phyloP scores from a whole-genome alignment of 1,140 invertebrate species.

The Drosophila novamexicana region DNA sequence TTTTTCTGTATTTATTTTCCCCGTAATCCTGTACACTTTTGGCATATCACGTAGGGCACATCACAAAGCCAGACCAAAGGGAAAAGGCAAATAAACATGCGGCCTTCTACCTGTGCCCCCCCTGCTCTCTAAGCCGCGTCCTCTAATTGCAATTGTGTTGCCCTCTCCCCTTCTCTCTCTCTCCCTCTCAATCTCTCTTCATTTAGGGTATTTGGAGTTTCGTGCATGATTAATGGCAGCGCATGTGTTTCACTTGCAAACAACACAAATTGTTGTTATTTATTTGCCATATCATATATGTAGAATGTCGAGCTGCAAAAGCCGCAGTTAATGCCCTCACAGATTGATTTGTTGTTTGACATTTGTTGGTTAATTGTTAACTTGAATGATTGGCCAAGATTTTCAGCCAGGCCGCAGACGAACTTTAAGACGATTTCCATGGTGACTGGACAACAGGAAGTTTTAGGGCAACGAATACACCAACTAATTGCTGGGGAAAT shows the following conservation, averaged over 20 bases:
- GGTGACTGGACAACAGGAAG: slow-evolving; percentile 46
- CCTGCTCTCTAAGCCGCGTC: not conserved
- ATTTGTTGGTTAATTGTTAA: slow-evolving; percentile 67
- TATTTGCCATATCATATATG: slow-evolving; percentile 18
- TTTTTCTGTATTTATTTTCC: slow-evolving; percentile 44
- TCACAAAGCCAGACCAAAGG: slow-evolving; percentile 26
- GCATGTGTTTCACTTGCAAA: slow-evolving; percentile 1
- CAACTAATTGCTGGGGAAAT: slow-evolving; percentile 32
- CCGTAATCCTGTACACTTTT: slow-evolving; percentile 62
- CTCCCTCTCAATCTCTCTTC: no score
- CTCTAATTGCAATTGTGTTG: slow-evolving; percentile 53
- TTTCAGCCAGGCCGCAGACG: slow-evolving; percentile 24
- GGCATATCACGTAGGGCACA: slow-evolving; percentile 67
- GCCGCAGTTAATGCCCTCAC: slow-evolving; percentile 50
- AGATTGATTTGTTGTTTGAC: slow-evolving; percentile 74
- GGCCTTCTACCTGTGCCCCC: not conserved
- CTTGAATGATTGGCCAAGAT: slow-evolving; percentile 75
- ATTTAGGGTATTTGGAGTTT: slow-evolving; percentile 3
- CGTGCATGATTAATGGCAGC: slow-evolving; percentile 64
- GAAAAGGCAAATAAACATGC: slow-evolving; percentile 27
- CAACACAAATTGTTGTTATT: slow-evolving; percentile 20
- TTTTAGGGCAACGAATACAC: slow-evolving; percentile 29
- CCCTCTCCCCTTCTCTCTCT: not conserved
- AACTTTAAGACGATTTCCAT: slow-evolving; percentile 66
- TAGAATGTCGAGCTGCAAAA: slow-evolving; percentile 5